Base-by-base conservation (phyloP, 2,113 vertebrate species). In the Hoplias malabaricus region DNA sequence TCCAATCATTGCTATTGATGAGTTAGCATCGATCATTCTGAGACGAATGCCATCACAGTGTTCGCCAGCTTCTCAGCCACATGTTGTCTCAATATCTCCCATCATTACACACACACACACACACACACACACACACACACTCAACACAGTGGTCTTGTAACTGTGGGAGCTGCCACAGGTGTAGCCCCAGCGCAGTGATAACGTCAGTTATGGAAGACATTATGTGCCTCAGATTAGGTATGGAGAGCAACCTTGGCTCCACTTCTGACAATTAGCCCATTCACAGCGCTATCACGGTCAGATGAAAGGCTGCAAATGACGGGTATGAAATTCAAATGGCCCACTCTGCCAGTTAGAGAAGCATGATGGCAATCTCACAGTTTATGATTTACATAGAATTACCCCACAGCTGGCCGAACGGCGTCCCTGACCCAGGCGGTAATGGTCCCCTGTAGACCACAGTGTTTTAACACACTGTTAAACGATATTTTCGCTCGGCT, bases 331-430 rank as follows among this genome's bases (percentile, higher is more conserved):
- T 70, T 53, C 63, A 81, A 84, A 76, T 63, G 70, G 82, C 76
- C 69, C 42, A 80, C 84, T 85, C 66, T 69, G 43, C 82, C 88
- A 84, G 81, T 90, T 86, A 90, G 62, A 59, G 38, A 78, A 80
- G 70, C 75, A 79, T 75, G 80, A 80, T 76, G 53, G 73, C 78
- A 87, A 87, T 89, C 82, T 86, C 80, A 84, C 84, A 86, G 86
- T 85, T 73, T 78, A 73, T 79, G 81, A 86, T 83, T 87, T 82
- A 80, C 73, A 88, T 86, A 79, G 80, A 80, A 84, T 85, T 84
- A 83, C 80, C 71, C 84, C 77, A 78, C 87, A 87, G 84, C 76
- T 85, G 85, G 77, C 31, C 66, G 63, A 80, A 74, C 68, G 57
- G 68, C 75, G 65, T 82, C 71, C 2, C 27, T 61, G 74, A 80